These are phyloP conservation scores for Hyperoodon ampullatus DNA, from an alignment of 2,113 vertebrate genomes.

Conservation along the genomic window DNA sequence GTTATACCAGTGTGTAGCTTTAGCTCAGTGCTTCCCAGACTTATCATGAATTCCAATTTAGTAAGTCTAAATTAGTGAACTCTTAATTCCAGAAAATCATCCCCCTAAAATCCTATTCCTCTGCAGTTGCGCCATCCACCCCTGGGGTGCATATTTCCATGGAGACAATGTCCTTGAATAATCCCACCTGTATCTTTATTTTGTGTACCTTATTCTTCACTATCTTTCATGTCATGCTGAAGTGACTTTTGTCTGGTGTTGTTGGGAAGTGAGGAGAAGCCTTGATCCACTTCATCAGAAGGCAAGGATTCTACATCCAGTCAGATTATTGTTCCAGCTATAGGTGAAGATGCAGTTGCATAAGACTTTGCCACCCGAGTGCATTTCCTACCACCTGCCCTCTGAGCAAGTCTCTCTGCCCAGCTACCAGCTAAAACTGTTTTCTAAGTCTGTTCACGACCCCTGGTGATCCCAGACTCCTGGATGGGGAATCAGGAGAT, in stretches of 20 bases:
- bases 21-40: neutral
- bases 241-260: neutral
- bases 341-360: neutral
- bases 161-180: neutral
- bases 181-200: neutral
- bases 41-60: neutral
- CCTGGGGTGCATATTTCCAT: neutral
- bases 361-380: neutral
- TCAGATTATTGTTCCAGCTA: neutral
- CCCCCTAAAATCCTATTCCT: neutral
- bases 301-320: neutral
- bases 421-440: neutral
- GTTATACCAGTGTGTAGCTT: neutral
- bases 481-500: neutral
- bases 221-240: neutral
- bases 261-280: neutral
- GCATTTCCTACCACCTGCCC: neutral
- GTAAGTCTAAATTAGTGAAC: neutral
- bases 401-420: neutral
- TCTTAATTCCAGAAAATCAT: slow-evolving; percentile 16
- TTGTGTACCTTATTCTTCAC: neutral
- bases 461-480: neutral
- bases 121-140: neutral
- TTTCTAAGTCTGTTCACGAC: neutral
- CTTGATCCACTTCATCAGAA: neutral